Percentiles rank a stretch among this genome's conserved stretches.
These are phyloP conservation scores for Idaea dimidiata DNA, from an alignment of 2,888 invertebrate species.

Conservation along the genomic window DNA sequence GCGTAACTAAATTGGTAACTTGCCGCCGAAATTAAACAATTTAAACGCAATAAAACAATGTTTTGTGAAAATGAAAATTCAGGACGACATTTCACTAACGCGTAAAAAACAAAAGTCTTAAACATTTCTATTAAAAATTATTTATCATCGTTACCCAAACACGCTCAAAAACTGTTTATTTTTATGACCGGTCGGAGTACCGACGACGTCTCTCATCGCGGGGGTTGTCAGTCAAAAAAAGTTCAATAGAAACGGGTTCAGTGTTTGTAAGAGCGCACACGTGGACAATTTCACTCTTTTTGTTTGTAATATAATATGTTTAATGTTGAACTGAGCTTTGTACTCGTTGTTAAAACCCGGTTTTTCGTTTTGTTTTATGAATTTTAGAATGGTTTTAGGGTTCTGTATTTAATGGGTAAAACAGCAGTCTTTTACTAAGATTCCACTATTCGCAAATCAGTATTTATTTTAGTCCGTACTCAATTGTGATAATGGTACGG, in stretches of 20 bases:
- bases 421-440: not conserved
- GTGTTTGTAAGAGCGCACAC: not conserved
- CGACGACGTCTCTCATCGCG: not conserved
- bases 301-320: conserved; percentile 1
- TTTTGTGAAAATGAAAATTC: too few relatives aligned
- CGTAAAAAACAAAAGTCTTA: too few relatives aligned
- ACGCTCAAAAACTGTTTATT: not conserved
- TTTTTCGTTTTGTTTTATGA: not conserved
- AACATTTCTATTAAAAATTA: too few relatives aligned
- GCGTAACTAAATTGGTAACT: too few relatives aligned
- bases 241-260: not conserved
- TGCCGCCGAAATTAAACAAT: too few relatives aligned
- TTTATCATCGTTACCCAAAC: too few relatives aligned
- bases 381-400: not conserved
- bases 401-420: not conserved
- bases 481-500: not conserved
- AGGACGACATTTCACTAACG: too few relatives aligned
- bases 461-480: not conserved
- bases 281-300: not conserved
- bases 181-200: not conserved
- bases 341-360: not conserved
- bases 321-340: not conserved
- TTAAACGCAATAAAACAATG: too few relatives aligned
- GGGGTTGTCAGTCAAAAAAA: not conserved
- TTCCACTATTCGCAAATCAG: not conserved